A percentile compares a stretch with the other conserved stretches of the same genome.
Evolutionary conservation across 2,113 vertebrate species (phyloP).

Genomic region (Reinhardtius hippoglossoides): DNA sequence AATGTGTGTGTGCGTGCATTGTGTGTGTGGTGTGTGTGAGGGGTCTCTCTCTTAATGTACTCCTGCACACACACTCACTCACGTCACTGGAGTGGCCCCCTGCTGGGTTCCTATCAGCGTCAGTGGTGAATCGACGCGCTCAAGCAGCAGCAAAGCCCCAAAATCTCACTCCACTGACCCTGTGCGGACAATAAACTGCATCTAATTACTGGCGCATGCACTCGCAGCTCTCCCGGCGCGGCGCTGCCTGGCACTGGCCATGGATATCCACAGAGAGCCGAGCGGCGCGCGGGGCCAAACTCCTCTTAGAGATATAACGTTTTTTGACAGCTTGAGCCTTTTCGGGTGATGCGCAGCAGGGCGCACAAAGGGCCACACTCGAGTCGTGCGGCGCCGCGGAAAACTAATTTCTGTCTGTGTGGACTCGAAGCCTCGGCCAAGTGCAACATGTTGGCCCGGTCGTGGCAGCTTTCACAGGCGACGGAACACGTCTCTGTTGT

Average conservation of each 20-base stretch:
- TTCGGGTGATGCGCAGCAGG: slow-evolving; percentile 6
- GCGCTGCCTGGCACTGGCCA: slow-evolving; percentile 36
- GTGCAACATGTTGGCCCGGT: slow-evolving; percentile 59
- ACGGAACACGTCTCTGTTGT: background rate
- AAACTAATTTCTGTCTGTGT: background rate
- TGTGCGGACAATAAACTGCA: slow-evolving; percentile 65
- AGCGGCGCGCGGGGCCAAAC: slow-evolving; percentile 21
- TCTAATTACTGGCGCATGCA: slow-evolving; percentile 72
- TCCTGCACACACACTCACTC: slow-evolving; percentile 58
- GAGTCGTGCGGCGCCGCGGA: background rate
- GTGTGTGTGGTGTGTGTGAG: slow-evolving; percentile 22
- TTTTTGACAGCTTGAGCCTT: slow-evolving; percentile 41
- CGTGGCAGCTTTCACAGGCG: background rate
- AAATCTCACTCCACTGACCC: slow-evolving; percentile 65
- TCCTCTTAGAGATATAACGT: slow-evolving; percentile 46
- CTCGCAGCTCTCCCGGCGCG: background rate
- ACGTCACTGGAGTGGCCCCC: slow-evolving; percentile 64
- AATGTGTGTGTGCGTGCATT: slow-evolving; percentile 54
- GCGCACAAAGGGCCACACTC: slow-evolving; percentile 31
- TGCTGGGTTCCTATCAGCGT: slow-evolving; percentile 76
- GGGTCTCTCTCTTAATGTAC: slow-evolving; percentile 70
- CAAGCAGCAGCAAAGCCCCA: slow-evolving; percentile 75
- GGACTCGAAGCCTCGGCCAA: background rate
- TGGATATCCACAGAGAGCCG: slow-evolving; percentile 12
- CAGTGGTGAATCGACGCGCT: slow-evolving; percentile 68